These are phyloP conservation scores for Drosophila burlai DNA, from an alignment of 1,140 invertebrate species.

Conservation along the genomic window DNA sequence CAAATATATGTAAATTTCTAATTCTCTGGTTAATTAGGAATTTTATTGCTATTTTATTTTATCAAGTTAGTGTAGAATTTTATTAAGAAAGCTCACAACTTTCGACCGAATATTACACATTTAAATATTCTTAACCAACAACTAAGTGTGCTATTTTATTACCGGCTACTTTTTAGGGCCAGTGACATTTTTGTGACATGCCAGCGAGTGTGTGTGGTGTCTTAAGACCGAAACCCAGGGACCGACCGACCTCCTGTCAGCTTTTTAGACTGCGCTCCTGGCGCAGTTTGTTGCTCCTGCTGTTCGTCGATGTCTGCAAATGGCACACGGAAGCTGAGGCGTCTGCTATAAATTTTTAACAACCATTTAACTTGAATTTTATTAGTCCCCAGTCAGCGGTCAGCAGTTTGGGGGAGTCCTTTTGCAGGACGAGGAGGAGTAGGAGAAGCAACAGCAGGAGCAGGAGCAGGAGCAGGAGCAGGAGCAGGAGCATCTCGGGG, in stretches of 20 bases:
- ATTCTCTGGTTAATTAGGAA: too few species aligned
- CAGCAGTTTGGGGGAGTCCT: conserved; percentile 6
- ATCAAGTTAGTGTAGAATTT: too few species aligned
- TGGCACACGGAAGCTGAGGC: conserved; percentile 50
- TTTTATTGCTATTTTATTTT: too few species aligned
- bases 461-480: neutral
- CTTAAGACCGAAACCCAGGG: neutral
- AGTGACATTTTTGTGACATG: conserved; percentile 12
- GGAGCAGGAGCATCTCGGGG: neutral
- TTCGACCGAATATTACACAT: neutral
- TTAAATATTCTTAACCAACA: conserved; percentile 3
- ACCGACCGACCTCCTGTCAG: conserved; percentile 8
- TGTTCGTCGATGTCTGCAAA: conserved; percentile 20
- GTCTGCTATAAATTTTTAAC: conserved; percentile 79
- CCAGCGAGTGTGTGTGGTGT: neutral
- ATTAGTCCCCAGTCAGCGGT: conserved; percentile 72
- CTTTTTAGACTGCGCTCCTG: conserved; percentile 10
- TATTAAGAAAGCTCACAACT: too few species aligned
- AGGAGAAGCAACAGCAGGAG: too few species aligned
- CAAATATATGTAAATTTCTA: too few species aligned
- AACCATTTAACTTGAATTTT: conserved; percentile 85
- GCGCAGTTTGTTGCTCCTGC: conserved; percentile 4
- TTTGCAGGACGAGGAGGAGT: too few species aligned
- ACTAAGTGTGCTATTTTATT: conserved; percentile 6
- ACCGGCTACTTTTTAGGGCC: conserved; percentile 3